These are phyloP conservation scores for Prenolepis imparis DNA, from an alignment of 2,888 invertebrate species.

Conservation along the genomic window DNA sequence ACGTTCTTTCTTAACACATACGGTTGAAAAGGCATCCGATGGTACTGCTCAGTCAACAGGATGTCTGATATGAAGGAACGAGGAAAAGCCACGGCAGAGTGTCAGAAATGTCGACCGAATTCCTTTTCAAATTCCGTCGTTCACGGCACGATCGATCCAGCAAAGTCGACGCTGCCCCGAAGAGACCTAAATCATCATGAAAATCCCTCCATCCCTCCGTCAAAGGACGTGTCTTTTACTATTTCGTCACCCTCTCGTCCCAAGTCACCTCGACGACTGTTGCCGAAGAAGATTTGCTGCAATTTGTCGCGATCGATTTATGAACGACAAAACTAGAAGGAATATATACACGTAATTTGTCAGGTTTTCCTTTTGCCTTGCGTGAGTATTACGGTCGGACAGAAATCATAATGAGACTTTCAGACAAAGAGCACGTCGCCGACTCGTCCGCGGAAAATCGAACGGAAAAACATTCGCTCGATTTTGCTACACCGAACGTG, in stretches of 20 bases:
- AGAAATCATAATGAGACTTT: slow-evolving; percentile 2
- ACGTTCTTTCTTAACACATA: neutral
- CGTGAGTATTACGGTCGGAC: neutral
- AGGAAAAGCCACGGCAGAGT: slow-evolving; percentile 53
- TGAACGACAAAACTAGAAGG: neutral
- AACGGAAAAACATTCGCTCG: slow-evolving; percentile 1
- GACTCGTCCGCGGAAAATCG: neutral
- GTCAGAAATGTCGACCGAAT: slow-evolving; percentile 58
- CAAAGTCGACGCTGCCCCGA: slow-evolving; percentile 55
- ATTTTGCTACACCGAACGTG: neutral
- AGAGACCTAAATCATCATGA: slow-evolving; percentile 69
- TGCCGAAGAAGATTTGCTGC: slow-evolving; percentile 42
- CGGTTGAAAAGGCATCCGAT: slow-evolving; percentile 22
- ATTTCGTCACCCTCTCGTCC: slow-evolving; percentile 22
- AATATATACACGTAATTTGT: slow-evolving; percentile 24
- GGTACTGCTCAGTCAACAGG: slow-evolving; percentile 32
- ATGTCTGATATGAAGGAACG: slow-evolving; percentile 47
- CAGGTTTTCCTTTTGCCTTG: neutral
- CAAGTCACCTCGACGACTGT: slow-evolving; percentile 27
- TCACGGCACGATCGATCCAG: slow-evolving; percentile 66
- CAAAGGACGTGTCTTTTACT: slow-evolving; percentile 27
- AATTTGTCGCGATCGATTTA: slow-evolving; percentile 26
- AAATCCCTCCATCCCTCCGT: slow-evolving; percentile 62
- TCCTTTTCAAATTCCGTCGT: slow-evolving; percentile 67
- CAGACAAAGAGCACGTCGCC: slow-evolving; percentile 10